Evolutionary conservation across 2,797 vertebrate species (phyloP), one percentile per base, ranked within the genome.

Genomic region (Eulemur rubriventer): DNA sequence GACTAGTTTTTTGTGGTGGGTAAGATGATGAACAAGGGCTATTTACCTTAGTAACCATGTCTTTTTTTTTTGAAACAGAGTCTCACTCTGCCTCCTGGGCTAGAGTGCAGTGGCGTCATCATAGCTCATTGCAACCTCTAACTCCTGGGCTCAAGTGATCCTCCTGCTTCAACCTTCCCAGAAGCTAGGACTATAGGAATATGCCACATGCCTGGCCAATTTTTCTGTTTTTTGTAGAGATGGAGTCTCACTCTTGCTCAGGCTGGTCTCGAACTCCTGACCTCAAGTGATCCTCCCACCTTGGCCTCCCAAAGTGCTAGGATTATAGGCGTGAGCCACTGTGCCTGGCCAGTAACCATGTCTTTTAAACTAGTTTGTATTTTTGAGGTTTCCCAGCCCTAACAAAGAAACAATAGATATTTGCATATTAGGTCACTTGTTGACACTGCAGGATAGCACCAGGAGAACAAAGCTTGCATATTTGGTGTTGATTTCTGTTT

Each of bases 21-120:
- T 46, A 72, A 82, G 95, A 95, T 76, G 89, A 91, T 24, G 22
- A 92, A 46, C 24, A 84, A 72, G 33, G 61, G 41, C 79, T 86
- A 61, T 65, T 24, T 84, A 69, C n/a, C 41, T 93, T 69, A 75
- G 38, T 41, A 70, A 75, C 16, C 13, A 1, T n/a, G 55, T 69
- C 57, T 86, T 95, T 81, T 73, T 17, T 17, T 59, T 59, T 59
- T 59, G 63, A 65, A 3, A 65, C 17, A 65, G 17, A 33, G 33
- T n/a, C 16, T 65, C 17, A 18, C 33, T n/a, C 33, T 17, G 63
- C 1, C 1, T 1, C 63, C 63, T 17, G 7, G 33, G 63, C 17
- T n/a, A 18, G 1, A 65, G 16, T n/a, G 33, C 63, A 4, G 33
- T n/a, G 16, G 63, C 2, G 6, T 33, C 33, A 65, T 65, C 33